Base-by-base conservation (phyloP, 2,888 invertebrate genomes). In the Aelia acuminata region DNA sequence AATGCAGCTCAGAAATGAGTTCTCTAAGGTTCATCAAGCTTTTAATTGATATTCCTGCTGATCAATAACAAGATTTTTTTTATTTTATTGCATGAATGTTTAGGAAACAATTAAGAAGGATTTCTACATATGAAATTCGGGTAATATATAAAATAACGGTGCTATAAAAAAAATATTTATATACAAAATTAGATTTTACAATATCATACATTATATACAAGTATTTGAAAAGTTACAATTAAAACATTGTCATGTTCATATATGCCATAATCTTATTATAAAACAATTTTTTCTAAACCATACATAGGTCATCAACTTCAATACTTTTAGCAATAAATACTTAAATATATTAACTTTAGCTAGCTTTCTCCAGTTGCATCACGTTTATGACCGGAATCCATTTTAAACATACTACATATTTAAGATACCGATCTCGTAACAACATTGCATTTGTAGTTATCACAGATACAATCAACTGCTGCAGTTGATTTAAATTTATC, bases 241-340 rank as follows among this genome's bases (percentile, higher is more conserved):
- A 57, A 57, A 57, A 53, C 53, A 53, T 53, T 53, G 53, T 53
- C 53, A 4, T 63, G 31, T 63, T 31, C 15, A 63, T 31, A 26
- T 13, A 20, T 70, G 63, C 18, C 18, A 70, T 70, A 35, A 70
- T 31, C 63, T 70, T 70, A 31, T 5, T 35, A 70, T 63, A 15
- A 63, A 70, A 70, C 57, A 70, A 4, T 35, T 70, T 31, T 70
- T 35, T 18, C 35, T 70, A 22, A 18, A 70, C 18, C 2, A 35
- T 35, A 7, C 13, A 18, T 35, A 70, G 7, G 18, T 7, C 7
- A 7, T 70, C 63, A 70, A 35, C 35, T 18, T 70, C 63, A 70
- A 70, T 70, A 70, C 63, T 35, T 70, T 70, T 70, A 35, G 26
- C 63, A 70, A 70, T 70, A 70, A 70, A 70, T 70, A 70, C 63